Conservation (phyloP, 2,888 invertebrate genomes). For the Leptinotarsa haldemani region DNA sequence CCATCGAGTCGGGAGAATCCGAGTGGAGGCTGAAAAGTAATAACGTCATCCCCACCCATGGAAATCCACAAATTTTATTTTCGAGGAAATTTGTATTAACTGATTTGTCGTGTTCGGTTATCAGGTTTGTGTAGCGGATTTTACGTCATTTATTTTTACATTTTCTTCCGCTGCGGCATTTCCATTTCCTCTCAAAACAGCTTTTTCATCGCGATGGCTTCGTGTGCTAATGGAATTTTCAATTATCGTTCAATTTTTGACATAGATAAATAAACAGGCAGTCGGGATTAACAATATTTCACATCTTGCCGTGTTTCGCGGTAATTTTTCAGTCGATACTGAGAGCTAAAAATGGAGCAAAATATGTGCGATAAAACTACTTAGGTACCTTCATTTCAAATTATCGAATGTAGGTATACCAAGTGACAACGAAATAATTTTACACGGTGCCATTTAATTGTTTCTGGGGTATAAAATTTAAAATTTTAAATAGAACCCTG, state of each 20-base stretch:
- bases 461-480: too few species aligned
- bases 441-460: too few species aligned
- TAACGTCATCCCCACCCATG: conserved; percentile 3
- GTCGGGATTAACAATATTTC: conserved; percentile 23
- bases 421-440: too few species aligned
- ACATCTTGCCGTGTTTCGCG: neutral
- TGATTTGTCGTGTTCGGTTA: conserved; percentile 58
- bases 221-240: conserved; percentile 50
- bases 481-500: too few species aligned
- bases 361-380: neutral
- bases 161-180: conserved; percentile 57
- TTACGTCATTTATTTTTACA: conserved; percentile 57
- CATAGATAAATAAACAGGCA: conserved; percentile 16
- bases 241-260: conserved; percentile 43
- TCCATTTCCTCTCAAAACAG: conserved; percentile 54
- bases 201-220: conserved; percentile 42
- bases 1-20: conserved; percentile 22
- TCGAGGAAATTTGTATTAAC: conserved; percentile 59
- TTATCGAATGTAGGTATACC: neutral
- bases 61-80: conserved; percentile 54
- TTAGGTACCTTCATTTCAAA: neutral
- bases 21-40: neutral
- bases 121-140: conserved; percentile 53
- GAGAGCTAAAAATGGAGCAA: neutral
- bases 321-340: conserved; percentile 23